A percentile compares a stretch with the other conserved stretches of the same genome.
Conservation (phyloP, 2,888 invertebrate genomes). For the Muschampia staudingeri region DNA sequence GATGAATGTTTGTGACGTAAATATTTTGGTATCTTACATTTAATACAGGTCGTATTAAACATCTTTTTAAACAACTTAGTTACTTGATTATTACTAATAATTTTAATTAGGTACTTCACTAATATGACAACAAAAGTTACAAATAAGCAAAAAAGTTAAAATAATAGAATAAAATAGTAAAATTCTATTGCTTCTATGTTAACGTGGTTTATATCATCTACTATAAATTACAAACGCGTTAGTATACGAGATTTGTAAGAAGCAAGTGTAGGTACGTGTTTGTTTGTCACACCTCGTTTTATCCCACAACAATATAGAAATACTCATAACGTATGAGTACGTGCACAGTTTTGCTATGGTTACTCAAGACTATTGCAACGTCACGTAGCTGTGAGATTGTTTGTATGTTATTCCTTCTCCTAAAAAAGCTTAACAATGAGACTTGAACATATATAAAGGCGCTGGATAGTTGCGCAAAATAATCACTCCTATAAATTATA, state of each 20-base stretch:
- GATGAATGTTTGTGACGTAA: too few relatives aligned
- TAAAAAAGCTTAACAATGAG: conserved; percentile 49
- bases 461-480: conserved; percentile 38
- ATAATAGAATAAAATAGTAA: too few relatives aligned
- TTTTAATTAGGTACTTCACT: too few relatives aligned
- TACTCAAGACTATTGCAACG: conserved; percentile 40
- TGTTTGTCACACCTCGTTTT: not conserved
- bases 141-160: too few relatives aligned
- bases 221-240: too few relatives aligned
- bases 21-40: too few relatives aligned
- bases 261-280: not conserved
- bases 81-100: too few relatives aligned
- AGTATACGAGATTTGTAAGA: not conserved
- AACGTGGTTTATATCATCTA: too few relatives aligned
- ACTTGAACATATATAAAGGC: conserved; percentile 31
- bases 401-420: conserved; percentile 32
- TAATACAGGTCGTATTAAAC: too few relatives aligned
- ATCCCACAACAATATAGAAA: conserved; percentile 42
- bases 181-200: too few relatives aligned
- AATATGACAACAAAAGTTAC: too few relatives aligned
- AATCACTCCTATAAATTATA: not conserved
- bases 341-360: conserved; percentile 38
- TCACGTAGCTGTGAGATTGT: conserved; percentile 45
- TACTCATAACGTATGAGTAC: conserved; percentile 16
- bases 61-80: too few relatives aligned